A percentile compares a stretch with the other conserved stretches of the same genome.
These are phyloP conservation scores for Catagonus wagneri DNA, from an alignment of 2,113 vertebrate genomes.

Conservation along the genomic window DNA sequence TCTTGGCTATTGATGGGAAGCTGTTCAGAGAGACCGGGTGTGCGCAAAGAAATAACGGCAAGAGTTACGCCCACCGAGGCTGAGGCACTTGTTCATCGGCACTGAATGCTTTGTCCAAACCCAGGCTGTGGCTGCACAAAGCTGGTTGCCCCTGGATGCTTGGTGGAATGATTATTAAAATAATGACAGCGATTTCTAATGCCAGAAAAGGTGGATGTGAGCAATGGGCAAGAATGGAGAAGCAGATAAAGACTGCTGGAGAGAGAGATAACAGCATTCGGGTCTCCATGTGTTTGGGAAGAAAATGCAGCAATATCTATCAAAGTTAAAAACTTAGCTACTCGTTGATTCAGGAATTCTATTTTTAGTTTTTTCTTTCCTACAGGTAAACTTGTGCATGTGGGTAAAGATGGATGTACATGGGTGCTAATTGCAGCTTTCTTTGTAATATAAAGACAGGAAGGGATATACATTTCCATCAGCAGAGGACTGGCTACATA, in stretches of 20 bases:
- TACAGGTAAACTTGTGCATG: background rate
- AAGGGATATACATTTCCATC: conserved; percentile 46
- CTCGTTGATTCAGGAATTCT: conserved; percentile 20
- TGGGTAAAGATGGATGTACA: conserved; percentile 28
- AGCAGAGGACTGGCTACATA: background rate
- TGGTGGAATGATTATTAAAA: background rate
- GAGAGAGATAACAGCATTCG: background rate
- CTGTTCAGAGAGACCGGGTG: conserved; percentile 31
- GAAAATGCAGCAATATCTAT: background rate
- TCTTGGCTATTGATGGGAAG: conserved; percentile 5
- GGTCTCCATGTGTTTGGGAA: background rate
- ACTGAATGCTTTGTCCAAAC: background rate
- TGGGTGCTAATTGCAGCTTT: background rate
- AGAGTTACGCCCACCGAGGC: background rate
- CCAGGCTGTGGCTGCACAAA: background rate
- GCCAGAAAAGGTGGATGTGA: background rate
- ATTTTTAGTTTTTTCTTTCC: background rate
- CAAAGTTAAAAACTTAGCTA: conserved; percentile 25
- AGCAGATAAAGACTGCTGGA: background rate
- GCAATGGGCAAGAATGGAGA: background rate
- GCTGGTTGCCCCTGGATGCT: background rate
- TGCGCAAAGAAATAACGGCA: conserved; percentile 1
- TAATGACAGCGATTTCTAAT: background rate
- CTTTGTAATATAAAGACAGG: conserved; percentile 27
- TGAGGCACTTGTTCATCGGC: background rate